These are phyloP conservation scores for Heterocephalus glaber DNA, from an alignment of 2,113 vertebrate species.

Conservation along the genomic window DNA sequence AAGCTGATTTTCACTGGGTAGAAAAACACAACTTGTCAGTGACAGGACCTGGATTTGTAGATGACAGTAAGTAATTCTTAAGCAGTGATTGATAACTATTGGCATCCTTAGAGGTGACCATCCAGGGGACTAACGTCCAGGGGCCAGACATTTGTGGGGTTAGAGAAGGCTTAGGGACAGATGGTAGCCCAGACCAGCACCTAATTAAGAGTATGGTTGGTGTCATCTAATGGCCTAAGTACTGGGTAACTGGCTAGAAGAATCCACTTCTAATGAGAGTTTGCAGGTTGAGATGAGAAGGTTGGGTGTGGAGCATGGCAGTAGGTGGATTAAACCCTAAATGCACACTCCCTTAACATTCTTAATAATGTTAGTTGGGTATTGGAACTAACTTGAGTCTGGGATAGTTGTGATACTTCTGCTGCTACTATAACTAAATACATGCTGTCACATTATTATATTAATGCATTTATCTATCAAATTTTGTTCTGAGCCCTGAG, in stretches of 20 bases:
- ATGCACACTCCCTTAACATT: neutral
- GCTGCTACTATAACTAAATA: neutral
- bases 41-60: neutral
- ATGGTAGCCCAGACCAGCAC: neutral
- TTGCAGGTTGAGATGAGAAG: neutral
- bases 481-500: neutral
- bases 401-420: neutral
- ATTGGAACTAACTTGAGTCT: neutral
- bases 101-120: neutral
- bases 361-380: neutral
- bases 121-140: neutral
- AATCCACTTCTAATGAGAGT: neutral
- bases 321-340: neutral
- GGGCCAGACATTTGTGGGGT: neutral
- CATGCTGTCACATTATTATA: neutral
- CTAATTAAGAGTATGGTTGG: neutral
- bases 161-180: neutral
- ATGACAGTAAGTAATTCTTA: neutral
- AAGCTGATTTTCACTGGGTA: conserved; percentile 54
- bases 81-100: neutral
- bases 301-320: too few relatives aligned
- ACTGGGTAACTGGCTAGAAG: neutral
- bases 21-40: neutral
- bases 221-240: neutral
- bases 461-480: neutral